These are phyloP conservation scores for Caloenas nicobarica DNA, from an alignment of 2,113 vertebrate genomes.

Conservation along the genomic window DNA sequence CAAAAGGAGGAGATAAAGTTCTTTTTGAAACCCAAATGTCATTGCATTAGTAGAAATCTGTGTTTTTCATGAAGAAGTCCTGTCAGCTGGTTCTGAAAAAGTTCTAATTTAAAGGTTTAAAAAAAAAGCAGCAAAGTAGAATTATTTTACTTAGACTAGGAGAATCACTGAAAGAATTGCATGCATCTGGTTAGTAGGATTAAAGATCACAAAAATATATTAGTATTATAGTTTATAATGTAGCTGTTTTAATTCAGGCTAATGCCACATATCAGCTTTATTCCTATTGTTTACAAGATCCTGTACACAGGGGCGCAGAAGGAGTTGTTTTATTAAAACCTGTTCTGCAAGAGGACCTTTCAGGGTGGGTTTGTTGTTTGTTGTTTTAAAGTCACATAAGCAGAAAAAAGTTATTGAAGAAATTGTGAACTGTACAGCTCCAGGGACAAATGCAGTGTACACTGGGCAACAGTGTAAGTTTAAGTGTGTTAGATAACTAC, in stretches of 20 bases:
- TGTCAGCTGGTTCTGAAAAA: constrained; percentile 70
- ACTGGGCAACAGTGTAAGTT: neutral
- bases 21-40: constrained; percentile 45
- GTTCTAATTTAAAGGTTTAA: constrained; percentile 34
- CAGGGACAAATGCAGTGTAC: constrained; percentile 25
- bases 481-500: constrained; percentile 28
- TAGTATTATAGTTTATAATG: constrained; percentile 38
- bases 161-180: constrained; percentile 52
- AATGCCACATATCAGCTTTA: constrained; percentile 65
- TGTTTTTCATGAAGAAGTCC: constrained; percentile 51
- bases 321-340: constrained; percentile 31
- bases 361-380: neutral
- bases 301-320: constrained; percentile 31
- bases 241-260: constrained; percentile 52
- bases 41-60: constrained; percentile 37
- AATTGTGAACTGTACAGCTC: constrained; percentile 11
- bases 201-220: constrained; percentile 57
- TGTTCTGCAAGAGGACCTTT: constrained; percentile 36
- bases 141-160: constrained; percentile 55
- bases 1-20: neutral
- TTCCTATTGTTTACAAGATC: constrained; percentile 65
- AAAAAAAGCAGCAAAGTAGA: constrained; percentile 1
- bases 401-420: neutral
- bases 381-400: neutral
- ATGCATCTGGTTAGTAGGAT: constrained; percentile 57